Evolutionary conservation across 2,113 vertebrate species (phyloP).

Genomic region (Dicrurus megarhynchus): DNA sequence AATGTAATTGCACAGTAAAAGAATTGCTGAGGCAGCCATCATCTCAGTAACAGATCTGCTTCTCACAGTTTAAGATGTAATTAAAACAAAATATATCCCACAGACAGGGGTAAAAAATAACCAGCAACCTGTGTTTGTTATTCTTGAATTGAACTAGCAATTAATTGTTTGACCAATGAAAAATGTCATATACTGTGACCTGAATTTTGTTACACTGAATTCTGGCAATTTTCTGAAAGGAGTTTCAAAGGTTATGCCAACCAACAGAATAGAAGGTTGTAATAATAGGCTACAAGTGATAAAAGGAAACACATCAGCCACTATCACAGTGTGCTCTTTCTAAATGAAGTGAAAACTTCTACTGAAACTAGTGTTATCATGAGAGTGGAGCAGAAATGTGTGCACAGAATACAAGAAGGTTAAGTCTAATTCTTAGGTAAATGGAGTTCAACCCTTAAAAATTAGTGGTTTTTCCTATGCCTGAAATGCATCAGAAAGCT

Average conservation of each 20-base stretch:
- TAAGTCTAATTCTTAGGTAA: neutral
- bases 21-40: neutral
- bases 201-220: neutral
- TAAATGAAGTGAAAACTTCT: neutral
- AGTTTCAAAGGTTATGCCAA: neutral
- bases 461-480: neutral
- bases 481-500: neutral
- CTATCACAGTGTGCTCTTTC: neutral
- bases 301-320: neutral
- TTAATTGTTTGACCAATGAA: neutral
- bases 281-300: neutral
- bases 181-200: neutral
- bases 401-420: neutral
- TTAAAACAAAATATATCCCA: neutral
- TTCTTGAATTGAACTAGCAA: neutral
- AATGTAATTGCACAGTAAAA: neutral
- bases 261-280: rapidly evolving
- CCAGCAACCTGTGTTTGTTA: neutral
- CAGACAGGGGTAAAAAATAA: neutral
- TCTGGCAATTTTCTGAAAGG: neutral
- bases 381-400: neutral
- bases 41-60: neutral
- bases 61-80: neutral
- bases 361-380: neutral
- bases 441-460: neutral